Evolutionary conservation across 2,888 invertebrate species (phyloP), one percentile per base, ranked within the genome.

Genomic region (Bellardia bayeri): DNA sequence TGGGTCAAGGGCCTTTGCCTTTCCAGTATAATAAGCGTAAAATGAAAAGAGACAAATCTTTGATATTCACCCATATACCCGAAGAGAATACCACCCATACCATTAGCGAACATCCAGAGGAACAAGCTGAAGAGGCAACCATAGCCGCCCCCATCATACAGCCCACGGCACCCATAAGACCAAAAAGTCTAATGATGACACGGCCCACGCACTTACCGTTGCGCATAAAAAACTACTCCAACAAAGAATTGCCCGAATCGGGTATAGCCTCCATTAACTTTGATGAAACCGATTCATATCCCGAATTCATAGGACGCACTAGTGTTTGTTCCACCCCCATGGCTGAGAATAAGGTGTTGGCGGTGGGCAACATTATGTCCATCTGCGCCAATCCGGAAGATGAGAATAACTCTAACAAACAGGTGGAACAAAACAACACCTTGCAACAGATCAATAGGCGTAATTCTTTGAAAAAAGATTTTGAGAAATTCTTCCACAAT

Each of bases 21-120:
- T 92, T 92, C 85, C 92, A 93, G 82, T 92, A 92, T 89, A 90
- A 91, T n/a, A 94, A 94, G 86, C 91, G 94, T 7, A 94, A 94
- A 90, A 96, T 97, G 95, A 97, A 97, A 93, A 94, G 97, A 74
- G 97, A 97, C 92, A 96, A 96, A 88, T 97, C 97, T 0, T 93
- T 97, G 3, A 96, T 97, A 49, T 97, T 97, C 91, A 97, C 97
- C 0, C 96, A 97, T 5, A 97, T 97, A 74, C 97, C 97, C 2
- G 97, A 97, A 94, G 97, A 97, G 80, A 91, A 89, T 58, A 51
- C 85, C 14, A 72, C 84, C 11, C 74, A 74, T 1, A 56, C 66
- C 11, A 78, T 68, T 71, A 63, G 63, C 30, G 84, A 84, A 69
- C 74, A 87, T 4, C 42, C 82, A 8, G 83, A 87, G n/a, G 85